These are phyloP conservation scores for Sminthurides aquaticus DNA, from an alignment of 2,888 invertebrate genomes.

Conservation along the genomic window DNA sequence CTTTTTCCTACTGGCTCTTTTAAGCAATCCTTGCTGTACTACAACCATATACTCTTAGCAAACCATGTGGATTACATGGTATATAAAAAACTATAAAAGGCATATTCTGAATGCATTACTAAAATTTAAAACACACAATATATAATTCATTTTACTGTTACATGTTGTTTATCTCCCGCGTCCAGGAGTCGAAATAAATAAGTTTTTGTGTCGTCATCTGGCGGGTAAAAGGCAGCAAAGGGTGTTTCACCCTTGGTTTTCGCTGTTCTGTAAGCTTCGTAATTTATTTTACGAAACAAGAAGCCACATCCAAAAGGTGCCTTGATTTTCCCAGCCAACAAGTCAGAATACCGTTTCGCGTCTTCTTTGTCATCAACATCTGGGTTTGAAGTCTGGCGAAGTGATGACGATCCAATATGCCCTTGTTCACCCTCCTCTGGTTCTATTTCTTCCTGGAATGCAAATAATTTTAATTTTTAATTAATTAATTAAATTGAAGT, in stretches of 20 bases:
- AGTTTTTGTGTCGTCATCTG: slow-evolving; percentile 13
- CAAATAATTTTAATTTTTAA: too few species aligned
- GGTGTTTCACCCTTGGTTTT: slow-evolving; percentile 29
- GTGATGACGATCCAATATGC: neutral
- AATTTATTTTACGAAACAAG: slow-evolving; percentile 29
- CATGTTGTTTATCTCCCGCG: slow-evolving; percentile 29
- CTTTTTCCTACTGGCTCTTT: too few species aligned
- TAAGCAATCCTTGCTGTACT: too few species aligned
- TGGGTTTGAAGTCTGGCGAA: neutral
- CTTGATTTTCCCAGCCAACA: slow-evolving; percentile 11
- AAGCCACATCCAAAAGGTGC: slow-evolving; percentile 32
- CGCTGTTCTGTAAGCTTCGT: slow-evolving; percentile 26
- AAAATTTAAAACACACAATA: too few species aligned
- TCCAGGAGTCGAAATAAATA: slow-evolving; percentile 32
- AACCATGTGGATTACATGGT: too few species aligned
- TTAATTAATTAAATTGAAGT: too few species aligned
- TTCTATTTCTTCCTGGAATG: slow-evolving; percentile 14
- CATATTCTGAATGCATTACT: too few species aligned
- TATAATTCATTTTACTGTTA: slow-evolving; percentile 13
- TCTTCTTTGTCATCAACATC: slow-evolving; percentile 8
- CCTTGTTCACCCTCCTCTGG: slow-evolving; percentile 5
- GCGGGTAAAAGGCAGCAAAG: slow-evolving; percentile 38
- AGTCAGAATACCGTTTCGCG: neutral
- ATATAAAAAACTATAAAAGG: too few species aligned
- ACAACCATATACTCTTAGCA: too few species aligned